These are phyloP conservation scores for Gambusia yucatana DNA, from an alignment of 2,797 vertebrate species.

Conservation along the genomic window DNA sequence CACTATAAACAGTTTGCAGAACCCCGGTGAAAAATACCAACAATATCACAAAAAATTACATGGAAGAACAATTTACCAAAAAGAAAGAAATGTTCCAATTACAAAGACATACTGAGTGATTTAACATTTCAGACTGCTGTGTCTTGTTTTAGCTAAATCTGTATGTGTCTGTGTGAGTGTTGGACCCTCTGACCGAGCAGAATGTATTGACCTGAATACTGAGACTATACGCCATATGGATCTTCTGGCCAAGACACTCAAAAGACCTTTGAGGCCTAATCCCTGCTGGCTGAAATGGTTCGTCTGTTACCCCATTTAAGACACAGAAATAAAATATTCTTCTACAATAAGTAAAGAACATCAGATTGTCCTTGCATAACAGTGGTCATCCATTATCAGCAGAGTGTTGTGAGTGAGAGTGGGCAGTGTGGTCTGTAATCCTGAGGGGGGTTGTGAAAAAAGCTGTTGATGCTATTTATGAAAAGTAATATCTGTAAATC, in stretches of 20 bases:
- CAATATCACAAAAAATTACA: slow-evolving; percentile 61
- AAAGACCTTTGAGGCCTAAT: slow-evolving; percentile 57
- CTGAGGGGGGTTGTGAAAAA: slow-evolving; percentile 53
- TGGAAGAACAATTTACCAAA: slow-evolving; percentile 50
- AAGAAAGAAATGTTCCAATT: slow-evolving; percentile 58
- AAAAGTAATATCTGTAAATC: slow-evolving; percentile 39
- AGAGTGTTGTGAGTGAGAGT: slow-evolving; percentile 14
- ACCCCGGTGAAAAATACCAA: slow-evolving; percentile 65
- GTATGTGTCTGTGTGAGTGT: slow-evolving; percentile 31
- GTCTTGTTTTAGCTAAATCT: slow-evolving; percentile 26
- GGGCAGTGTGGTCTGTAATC: slow-evolving; percentile 55
- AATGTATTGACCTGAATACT: slow-evolving; percentile 73
- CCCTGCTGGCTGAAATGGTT: slow-evolving; percentile 59
- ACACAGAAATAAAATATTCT: slow-evolving; percentile 37
- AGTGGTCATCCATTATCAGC: slow-evolving; percentile 45
- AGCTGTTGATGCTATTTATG: slow-evolving; percentile 27
- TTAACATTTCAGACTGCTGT: slow-evolving; percentile 53
- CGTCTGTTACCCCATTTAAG: slow-evolving; percentile 48
- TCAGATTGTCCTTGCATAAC: slow-evolving; percentile 75
- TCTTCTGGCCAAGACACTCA: slow-evolving; percentile 51
- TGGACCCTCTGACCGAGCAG: slow-evolving; percentile 49
- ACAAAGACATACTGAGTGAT: slow-evolving; percentile 53
- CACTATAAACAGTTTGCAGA: slow-evolving; percentile 67
- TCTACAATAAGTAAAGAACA: slow-evolving; percentile 7
- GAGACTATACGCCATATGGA: slow-evolving; percentile 69